Evolutionary conservation across 2,797 vertebrate species (phyloP).

Genomic region (Enteromius fasciolatus): DNA sequence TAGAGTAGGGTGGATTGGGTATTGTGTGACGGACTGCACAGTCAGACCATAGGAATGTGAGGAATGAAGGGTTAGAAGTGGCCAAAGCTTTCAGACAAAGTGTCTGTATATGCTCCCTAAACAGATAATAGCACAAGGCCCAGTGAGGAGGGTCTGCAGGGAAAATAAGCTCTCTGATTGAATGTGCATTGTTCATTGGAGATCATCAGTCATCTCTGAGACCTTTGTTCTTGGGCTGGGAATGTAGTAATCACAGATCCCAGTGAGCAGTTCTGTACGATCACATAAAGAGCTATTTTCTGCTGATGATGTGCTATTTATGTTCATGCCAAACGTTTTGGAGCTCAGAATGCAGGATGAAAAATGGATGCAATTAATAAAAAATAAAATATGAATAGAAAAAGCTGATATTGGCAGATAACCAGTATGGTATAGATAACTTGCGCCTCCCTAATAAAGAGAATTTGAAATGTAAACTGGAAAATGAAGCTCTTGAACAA

Average conservation of each 20-base stretch:
- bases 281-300: slow-evolving; percentile 2
- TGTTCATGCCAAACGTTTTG: not conserved
- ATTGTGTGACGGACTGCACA: slow-evolving; percentile 53
- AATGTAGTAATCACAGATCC: not conserved
- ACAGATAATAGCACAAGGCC: slow-evolving; percentile 7
- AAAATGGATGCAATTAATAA: not conserved
- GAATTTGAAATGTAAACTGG: not conserved
- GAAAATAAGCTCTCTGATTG: slow-evolving; percentile 33
- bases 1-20: slow-evolving; percentile 48
- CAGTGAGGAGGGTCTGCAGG: slow-evolving; percentile 25
- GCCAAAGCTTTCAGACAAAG: slow-evolving; percentile 35
- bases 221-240: not conserved
- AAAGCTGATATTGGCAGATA: not conserved
- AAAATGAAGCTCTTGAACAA: not conserved
- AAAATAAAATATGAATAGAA: not conserved
- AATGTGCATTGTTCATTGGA: slow-evolving; percentile 36
- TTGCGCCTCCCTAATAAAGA: not conserved
- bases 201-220: slow-evolving; percentile 32
- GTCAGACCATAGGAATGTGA: slow-evolving; percentile 71
- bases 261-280: not conserved
- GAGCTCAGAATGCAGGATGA: not conserved
- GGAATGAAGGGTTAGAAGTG: slow-evolving; percentile 67
- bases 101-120: slow-evolving; percentile 32
- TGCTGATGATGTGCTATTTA: not conserved
- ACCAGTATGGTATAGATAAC: not conserved